Base-by-base conservation (phyloP, 2,113 vertebrate species). In the Spilogale gracilis region DNA sequence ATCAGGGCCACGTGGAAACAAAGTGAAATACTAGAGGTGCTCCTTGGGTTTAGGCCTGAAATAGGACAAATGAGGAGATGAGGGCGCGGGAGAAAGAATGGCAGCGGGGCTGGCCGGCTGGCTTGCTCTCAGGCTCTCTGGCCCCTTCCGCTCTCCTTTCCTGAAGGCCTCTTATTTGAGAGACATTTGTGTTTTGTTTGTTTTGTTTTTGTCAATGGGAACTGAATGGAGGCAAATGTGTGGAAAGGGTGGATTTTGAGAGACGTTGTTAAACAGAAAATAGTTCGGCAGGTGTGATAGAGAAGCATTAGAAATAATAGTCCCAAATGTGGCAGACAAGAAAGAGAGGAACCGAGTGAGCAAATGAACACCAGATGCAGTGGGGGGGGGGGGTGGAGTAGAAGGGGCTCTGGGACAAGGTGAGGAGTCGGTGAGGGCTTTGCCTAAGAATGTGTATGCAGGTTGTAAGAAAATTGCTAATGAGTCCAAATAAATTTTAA, bases 51-150 rank as follows among this genome's bases (percentile, higher is more conserved):
- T 69, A 38, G 43, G 48, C 89, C 65, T 92, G 71, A 93, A 83
- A 78, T 89, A 74, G 89, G 74, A 91, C 38, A 89, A 81, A 85
- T 63, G 27, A 43, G 85, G 80, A 79, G 94, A 58, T 21, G 48
- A 71, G 61, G 52, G 67, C 38, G 52, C 13, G 4, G 12, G 84
- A 73, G 52, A n/a, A 27, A 69, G 90, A 65, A 8, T 56, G 52
- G n/a, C 38, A 1, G 0, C 14, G 50, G 84, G 27, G 1, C 4
- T 2, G 56, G 3, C 45, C 45, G 63, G 13, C 60, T 9, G 1
- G 20, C 69, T 80, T 18, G 12, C 20, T 69, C 25, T n/a, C 58
- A n/a, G 30, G 38, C 69, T 67, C 13, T 9, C 38, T 50, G 54
- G 56, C 13, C 43, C 14, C 63, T 32, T 69, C 27, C 7, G 13